These are phyloP conservation scores for Resseliella maxima DNA, from an alignment of 2,888 invertebrate species.

Conservation along the genomic window DNA sequence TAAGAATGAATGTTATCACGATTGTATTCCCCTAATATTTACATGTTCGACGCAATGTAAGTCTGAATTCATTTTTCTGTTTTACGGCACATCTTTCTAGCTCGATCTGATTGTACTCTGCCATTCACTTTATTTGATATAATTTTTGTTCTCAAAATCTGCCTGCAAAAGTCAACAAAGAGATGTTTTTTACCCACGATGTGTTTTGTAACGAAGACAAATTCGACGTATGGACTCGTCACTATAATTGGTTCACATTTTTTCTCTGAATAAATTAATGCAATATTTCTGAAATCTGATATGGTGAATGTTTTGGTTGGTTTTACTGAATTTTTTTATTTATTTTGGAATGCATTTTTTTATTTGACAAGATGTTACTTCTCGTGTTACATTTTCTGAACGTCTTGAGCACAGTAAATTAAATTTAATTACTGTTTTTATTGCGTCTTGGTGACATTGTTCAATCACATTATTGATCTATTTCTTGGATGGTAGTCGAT, in stretches of 20 bases:
- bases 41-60: not conserved
- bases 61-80: not conserved
- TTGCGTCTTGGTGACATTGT: not conserved
- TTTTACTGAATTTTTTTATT: not conserved
- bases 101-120: not conserved
- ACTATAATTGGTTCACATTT: not conserved
- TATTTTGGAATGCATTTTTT: not conserved
- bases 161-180: not conserved
- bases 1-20: not conserved
- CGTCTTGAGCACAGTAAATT: not conserved
- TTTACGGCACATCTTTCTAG: not conserved
- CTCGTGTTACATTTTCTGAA: not conserved
- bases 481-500: not conserved
- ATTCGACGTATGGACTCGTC: not conserved
- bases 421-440: not conserved
- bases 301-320: not conserved
- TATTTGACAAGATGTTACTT: not conserved
- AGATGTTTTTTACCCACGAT: not conserved
- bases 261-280: slow-evolving; percentile 5
- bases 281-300: slow-evolving; percentile 6
- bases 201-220: not conserved
- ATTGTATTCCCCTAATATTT: not conserved
- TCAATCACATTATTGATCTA: not conserved
- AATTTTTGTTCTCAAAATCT: not conserved
- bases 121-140: not conserved